phyloP scores from a whole-genome alignment of 2,797 vertebrate genomes.

The Epinephelus awoara region DNA sequence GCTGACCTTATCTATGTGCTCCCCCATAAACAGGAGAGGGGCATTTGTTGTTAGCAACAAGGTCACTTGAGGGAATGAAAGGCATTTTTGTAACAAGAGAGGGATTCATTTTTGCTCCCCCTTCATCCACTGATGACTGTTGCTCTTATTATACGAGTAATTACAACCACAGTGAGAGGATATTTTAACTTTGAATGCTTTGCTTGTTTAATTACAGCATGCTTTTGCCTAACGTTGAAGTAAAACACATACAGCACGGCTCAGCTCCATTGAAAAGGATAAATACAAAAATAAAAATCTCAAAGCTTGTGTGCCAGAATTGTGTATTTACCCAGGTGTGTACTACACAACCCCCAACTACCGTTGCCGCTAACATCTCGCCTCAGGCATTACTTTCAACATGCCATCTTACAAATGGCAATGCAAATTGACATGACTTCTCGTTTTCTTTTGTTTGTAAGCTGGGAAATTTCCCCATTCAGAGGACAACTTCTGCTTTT shows the following conservation, averaged over 20 bases:
- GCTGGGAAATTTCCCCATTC: slow-evolving; percentile 66
- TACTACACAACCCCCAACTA: slow-evolving; percentile 31
- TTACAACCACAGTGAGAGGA: slow-evolving; percentile 5
- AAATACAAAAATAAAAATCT: not conserved
- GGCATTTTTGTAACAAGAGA: slow-evolving; percentile 54
- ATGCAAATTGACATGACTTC: slow-evolving; percentile 78
- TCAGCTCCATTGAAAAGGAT: not conserved
- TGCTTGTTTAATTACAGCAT: slow-evolving; percentile 11
- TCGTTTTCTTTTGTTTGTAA: slow-evolving; percentile 76
- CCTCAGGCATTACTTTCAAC: slow-evolving; percentile 62
- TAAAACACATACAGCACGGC: slow-evolving; percentile 6
- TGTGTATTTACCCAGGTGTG: slow-evolving; percentile 63
- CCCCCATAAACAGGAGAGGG: slow-evolving; percentile 40
- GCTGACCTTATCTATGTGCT: slow-evolving; percentile 45
- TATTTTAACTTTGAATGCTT: slow-evolving; percentile 3
- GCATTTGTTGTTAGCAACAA: slow-evolving; percentile 42
- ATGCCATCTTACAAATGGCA: slow-evolving; percentile 50
- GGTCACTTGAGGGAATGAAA: slow-evolving; percentile 47
- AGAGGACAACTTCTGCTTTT: slow-evolving; percentile 78
- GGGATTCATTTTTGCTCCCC: slow-evolving; percentile 21
- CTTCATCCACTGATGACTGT: slow-evolving; percentile 18
- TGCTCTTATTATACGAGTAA: slow-evolving; percentile 19
- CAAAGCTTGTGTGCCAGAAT: slow-evolving; percentile 11
- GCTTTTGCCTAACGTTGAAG: not conserved
- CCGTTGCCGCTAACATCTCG: slow-evolving; percentile 40